phyloP scores from a whole-genome alignment of 2,797 vertebrate genomes.

The Pristis pectinata region DNA sequence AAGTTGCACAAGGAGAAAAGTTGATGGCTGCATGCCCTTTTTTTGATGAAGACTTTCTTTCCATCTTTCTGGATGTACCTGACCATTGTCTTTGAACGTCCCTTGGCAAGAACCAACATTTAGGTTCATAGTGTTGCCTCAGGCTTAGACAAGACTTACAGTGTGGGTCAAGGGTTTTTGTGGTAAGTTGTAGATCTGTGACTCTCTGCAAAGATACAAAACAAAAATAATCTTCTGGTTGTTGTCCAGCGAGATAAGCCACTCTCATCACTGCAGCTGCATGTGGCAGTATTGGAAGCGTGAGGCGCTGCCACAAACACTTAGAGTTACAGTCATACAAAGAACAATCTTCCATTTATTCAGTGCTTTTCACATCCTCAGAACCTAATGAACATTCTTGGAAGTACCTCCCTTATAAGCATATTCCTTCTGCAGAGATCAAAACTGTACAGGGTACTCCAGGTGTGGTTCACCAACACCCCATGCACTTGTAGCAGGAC shows the following conservation, averaged over 20 bases:
- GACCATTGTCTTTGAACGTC: not conserved
- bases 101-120: not conserved
- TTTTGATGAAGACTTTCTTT: not conserved
- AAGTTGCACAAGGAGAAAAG: not conserved
- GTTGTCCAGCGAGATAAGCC: not conserved
- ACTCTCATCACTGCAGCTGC: not conserved
- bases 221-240: slow-evolving; percentile 4
- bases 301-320: not conserved
- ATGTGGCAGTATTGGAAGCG: too few species aligned
- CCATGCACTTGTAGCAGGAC: too few species aligned
- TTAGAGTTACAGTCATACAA: not conserved
- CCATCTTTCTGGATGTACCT: not conserved
- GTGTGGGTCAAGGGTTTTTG: not conserved
- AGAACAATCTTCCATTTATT: not conserved
- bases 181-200: not conserved
- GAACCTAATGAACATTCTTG: too few species aligned
- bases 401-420: too few species aligned
- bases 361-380: not conserved
- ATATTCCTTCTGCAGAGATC: too few species aligned
- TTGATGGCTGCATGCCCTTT: not conserved
- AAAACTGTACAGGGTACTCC: too few species aligned
- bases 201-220: not conserved
- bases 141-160: not conserved
- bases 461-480: too few species aligned
- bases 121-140: not conserved